These are phyloP conservation scores for Lingula anatina DNA, from an alignment of 2,888 invertebrate species.

Conservation along the genomic window DNA sequence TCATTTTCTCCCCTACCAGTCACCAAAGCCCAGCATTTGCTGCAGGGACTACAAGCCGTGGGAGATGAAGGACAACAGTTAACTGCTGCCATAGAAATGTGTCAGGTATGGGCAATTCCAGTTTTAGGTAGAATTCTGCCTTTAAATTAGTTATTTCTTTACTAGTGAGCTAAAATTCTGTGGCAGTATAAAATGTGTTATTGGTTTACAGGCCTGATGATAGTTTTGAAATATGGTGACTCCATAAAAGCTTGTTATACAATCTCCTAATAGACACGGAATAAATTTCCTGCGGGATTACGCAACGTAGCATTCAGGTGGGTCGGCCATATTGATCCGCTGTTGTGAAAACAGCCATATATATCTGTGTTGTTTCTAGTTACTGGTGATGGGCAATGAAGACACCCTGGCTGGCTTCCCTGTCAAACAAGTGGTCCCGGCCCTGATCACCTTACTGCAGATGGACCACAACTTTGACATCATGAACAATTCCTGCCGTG, in stretches of 20 bases:
- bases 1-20: too few relatives aligned
- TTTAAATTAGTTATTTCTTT: neutral
- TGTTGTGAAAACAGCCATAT: too few relatives aligned
- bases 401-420: conserved; percentile 98
- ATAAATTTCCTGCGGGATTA: too few relatives aligned
- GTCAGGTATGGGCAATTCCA: conserved; percentile 66
- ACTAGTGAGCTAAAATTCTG: neutral
- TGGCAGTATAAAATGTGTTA: neutral
- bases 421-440: conserved; percentile 94
- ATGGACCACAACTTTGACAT: conserved; percentile 99
- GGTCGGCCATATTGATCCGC: too few relatives aligned
- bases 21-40: conserved; percentile 84
- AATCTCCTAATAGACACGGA: too few relatives aligned
- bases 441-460: conserved; percentile 82
- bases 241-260: too few relatives aligned
- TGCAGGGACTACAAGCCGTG: conserved; percentile 85
- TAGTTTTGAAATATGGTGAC: too few relatives aligned
- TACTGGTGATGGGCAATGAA: conserved; percentile 98
- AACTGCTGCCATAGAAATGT: conserved; percentile 97
- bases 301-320: too few relatives aligned
- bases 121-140: too few relatives aligned
- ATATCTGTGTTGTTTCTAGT: conserved; percentile 51
- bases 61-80: conserved; percentile 94
- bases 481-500: conserved; percentile 98
- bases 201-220: neutral